A percentile compares a stretch with the other conserved stretches of the same genome.
These are phyloP conservation scores for Poecilia wingei DNA, from an alignment of 2,797 vertebrate genomes.

Conservation along the genomic window DNA sequence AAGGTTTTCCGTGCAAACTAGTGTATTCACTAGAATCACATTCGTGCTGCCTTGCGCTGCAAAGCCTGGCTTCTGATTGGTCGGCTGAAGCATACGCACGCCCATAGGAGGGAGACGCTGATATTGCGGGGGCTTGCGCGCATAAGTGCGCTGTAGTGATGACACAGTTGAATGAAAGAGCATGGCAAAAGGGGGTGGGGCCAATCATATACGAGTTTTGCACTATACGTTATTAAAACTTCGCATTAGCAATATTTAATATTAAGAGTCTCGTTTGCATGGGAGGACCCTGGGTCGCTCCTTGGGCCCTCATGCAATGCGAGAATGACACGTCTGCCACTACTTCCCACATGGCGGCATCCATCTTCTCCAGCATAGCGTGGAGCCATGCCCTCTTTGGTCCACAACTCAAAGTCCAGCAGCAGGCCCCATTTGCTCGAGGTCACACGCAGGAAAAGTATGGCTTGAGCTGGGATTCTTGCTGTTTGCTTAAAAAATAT, in stretches of 20 bases:
- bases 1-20: conserved; percentile 80
- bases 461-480: conserved; percentile 12
- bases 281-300: conserved; percentile 20
- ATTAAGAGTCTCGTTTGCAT: conserved; percentile 2
- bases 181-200: conserved; percentile 52
- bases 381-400: conserved; percentile 58
- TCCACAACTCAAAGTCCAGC: conserved; percentile 67
- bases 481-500: conserved; percentile 21
- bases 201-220: conserved; percentile 70
- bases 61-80: conserved; percentile 77
- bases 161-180: conserved; percentile 50
- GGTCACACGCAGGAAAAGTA: conserved; percentile 20
- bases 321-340: conserved; percentile 71
- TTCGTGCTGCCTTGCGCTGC: conserved; percentile 76
- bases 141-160: conserved; percentile 59
- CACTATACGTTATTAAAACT: conserved; percentile 55
- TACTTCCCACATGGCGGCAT: conserved; percentile 71
- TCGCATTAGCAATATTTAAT: conserved; percentile 34
- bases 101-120: conserved; percentile 64
- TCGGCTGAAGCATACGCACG: conserved; percentile 59
- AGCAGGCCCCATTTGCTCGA: conserved; percentile 42
- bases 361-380: conserved; percentile 70
- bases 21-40: conserved; percentile 78
- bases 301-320: conserved; percentile 49
- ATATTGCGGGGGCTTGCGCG: conserved; percentile 64